These are phyloP conservation scores for Apodemia zela DNA, from an alignment of 2,888 invertebrate species.

Conservation along the genomic window DNA sequence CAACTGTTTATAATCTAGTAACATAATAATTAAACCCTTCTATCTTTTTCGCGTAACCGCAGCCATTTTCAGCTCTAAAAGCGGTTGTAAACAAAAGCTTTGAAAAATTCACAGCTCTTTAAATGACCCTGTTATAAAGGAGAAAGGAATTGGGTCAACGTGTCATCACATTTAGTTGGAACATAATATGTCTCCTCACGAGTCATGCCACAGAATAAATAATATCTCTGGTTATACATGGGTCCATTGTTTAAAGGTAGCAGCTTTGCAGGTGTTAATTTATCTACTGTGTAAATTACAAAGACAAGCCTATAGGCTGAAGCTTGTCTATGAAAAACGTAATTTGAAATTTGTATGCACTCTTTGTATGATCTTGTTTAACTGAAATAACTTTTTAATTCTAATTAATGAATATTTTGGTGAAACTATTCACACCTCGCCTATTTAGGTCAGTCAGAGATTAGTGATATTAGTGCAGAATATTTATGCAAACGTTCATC, in stretches of 20 bases:
- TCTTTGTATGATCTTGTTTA: no score
- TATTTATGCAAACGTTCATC: no score
- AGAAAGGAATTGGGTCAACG: conserved; percentile 4
- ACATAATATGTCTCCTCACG: conserved; percentile 2
- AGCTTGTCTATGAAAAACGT: no score
- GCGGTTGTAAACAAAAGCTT: neutral
- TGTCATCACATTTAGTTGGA: conserved; percentile 5
- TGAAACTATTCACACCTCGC: no score
- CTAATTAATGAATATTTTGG: no score
- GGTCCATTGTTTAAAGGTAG: neutral
- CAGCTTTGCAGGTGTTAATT: conserved; percentile 3
- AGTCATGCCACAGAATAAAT: conserved; percentile 14
- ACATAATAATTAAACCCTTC: neutral
- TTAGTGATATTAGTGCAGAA: no score
- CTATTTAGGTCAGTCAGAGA: no score
- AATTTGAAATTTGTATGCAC: no score
- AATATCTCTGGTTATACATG: neutral
- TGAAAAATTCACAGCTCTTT: neutral
- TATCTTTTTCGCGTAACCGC: neutral
- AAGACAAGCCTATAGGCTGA: no score
- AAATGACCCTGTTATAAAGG: conserved; percentile 2
- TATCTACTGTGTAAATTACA: no score
- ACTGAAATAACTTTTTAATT: no score
- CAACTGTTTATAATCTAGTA: no score
- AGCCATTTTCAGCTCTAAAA: neutral